A percentile compares a stretch with the other conserved stretches of the same genome.
Evolutionary conservation across 2,888 invertebrate genomes (phyloP).

Genomic region (Ophion slaviceki): DNA sequence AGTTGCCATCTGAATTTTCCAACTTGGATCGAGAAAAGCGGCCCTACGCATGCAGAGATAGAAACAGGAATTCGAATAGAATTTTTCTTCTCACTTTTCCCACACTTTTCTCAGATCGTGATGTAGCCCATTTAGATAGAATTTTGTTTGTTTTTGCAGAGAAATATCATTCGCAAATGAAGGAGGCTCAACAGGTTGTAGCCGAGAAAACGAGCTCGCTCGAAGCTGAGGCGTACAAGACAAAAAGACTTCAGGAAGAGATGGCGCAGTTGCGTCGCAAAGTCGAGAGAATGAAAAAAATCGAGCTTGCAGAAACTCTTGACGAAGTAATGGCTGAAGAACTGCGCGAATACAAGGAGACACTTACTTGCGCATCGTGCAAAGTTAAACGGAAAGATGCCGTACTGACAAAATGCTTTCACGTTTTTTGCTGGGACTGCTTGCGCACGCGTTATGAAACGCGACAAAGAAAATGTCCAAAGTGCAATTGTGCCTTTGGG

Average conservation of each 20-base stretch:
- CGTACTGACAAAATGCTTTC: conserved; percentile 99
- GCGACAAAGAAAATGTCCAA: conserved; percentile 98
- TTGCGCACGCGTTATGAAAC: conserved; percentile 99
- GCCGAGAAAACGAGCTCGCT: conserved; percentile 98
- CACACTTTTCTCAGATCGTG: too few relatives aligned
- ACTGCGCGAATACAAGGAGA: conserved; percentile 98
- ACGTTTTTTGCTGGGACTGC: conserved; percentile 99
- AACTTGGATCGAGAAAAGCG: too few relatives aligned
- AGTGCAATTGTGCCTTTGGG: conserved; percentile 99
- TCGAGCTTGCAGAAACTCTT: conserved; percentile 97
- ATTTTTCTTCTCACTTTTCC: too few relatives aligned
- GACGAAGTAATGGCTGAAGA: conserved; percentile 99
- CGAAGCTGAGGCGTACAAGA: conserved; percentile 98
- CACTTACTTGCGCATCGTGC: conserved; percentile 98
- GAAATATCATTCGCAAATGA: conserved; percentile 99
- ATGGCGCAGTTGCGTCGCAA: conserved; percentile 95
- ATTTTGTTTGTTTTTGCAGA: conserved; percentile 85
- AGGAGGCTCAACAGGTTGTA: conserved; percentile 97
- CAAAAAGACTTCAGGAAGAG: conserved; percentile 97
- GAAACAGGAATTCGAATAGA: too few relatives aligned
- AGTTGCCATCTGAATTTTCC: too few relatives aligned
- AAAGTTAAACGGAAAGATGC: conserved; percentile 99
- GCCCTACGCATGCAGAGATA: too few relatives aligned
- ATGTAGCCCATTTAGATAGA: too few relatives aligned
- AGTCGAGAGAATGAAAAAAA: conserved; percentile 98